A percentile compares a stretch with the other conserved stretches of the same genome.
Conservation (phyloP, 2,113 vertebrate genomes). For the Oreochromis spilurus region DNA sequence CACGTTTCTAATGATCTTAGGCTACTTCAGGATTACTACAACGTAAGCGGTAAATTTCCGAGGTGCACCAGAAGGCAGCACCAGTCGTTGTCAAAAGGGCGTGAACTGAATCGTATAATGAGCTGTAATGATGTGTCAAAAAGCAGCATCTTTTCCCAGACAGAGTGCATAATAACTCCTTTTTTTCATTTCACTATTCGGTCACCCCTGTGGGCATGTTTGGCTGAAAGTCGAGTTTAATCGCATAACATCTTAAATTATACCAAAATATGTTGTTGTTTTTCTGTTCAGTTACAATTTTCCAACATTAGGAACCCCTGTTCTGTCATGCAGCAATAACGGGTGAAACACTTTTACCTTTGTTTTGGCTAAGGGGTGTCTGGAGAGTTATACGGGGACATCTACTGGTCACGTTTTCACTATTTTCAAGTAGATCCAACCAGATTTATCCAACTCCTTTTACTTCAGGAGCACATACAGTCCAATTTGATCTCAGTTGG, state of each 20-base stretch:
- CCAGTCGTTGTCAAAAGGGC: constrained; percentile 36
- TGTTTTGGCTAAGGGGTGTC: no score
- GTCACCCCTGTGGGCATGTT: neutral
- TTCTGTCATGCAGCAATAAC: neutral
- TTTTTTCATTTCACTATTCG: neutral
- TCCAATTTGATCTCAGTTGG: neutral
- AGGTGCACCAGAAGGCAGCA: neutral
- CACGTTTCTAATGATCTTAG: neutral
- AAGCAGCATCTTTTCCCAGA: neutral
- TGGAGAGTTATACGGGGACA: neutral
- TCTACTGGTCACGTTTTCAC: constrained; percentile 3
- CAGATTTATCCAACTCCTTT: neutral
- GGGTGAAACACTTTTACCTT: neutral
- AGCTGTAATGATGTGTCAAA: constrained; percentile 23
- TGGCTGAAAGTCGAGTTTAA: neutral
- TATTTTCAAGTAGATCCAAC: neutral
- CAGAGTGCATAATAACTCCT: neutral
- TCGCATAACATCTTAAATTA: neutral
- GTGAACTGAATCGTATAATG: constrained; percentile 30
- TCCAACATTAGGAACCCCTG: neutral
- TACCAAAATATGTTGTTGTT: neutral
- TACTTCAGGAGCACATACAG: neutral
- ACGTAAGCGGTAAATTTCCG: neutral
- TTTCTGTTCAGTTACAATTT: neutral
- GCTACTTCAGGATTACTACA: neutral